Evolutionary conservation across 1,140 invertebrate species (phyloP).

Genomic region (Goniozus legneri): DNA sequence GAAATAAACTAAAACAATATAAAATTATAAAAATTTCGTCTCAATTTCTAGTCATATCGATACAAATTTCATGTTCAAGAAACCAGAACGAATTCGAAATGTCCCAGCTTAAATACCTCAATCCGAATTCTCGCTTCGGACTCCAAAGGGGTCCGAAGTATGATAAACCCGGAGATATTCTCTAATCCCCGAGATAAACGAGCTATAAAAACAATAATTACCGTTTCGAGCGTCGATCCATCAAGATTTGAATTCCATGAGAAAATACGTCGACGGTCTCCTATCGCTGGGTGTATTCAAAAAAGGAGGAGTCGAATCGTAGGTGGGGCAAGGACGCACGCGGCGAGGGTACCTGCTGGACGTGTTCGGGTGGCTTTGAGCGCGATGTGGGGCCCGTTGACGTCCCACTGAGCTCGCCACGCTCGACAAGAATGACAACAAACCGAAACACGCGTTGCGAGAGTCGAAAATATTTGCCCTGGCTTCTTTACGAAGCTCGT

Average conservation of each 20-base stretch:
- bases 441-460: constrained; percentile 26
- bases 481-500: neutral
- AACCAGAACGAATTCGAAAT: too few species aligned
- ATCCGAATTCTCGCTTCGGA: too few species aligned
- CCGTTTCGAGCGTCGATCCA: neutral
- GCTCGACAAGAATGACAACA: constrained; percentile 38
- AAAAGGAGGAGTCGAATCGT: neutral
- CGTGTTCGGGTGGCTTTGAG: constrained; percentile 31
- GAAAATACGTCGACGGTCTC: neutral
- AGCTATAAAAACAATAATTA: neutral
- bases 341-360: constrained; percentile 6
- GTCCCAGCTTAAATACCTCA: too few species aligned
- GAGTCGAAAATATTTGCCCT: constrained; percentile 19
- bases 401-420: constrained; percentile 27
- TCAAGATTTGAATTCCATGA: neutral
- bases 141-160: too few species aligned
- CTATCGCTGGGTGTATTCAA: neutral
- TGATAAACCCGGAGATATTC: too few species aligned
- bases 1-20: too few species aligned
- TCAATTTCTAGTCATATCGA: too few species aligned
- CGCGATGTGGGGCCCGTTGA: constrained; percentile 29
- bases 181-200: too few species aligned
- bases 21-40: too few species aligned
- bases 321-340: neutral
- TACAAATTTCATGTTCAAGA: too few species aligned